phyloP scores from a whole-genome alignment of 2,797 vertebrate genomes.

The Sylvia borin region DNA sequence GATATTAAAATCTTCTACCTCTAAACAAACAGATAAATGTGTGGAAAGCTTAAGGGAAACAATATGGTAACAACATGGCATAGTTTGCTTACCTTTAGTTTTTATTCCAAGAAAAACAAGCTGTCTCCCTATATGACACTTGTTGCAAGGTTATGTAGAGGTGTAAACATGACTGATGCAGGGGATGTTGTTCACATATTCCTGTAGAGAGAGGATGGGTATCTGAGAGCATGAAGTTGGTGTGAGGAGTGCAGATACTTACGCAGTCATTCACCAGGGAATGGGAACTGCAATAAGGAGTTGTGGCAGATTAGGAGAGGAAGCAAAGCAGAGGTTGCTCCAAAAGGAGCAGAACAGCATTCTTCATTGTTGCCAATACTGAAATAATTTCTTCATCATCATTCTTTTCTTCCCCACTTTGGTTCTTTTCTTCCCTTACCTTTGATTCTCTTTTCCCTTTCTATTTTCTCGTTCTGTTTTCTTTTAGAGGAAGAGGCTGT shows the following conservation, averaged over 20 bases:
- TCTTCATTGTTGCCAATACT: neutral
- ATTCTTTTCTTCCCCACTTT: neutral
- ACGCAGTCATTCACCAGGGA: accelerated
- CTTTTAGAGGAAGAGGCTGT: neutral
- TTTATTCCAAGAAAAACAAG: neutral
- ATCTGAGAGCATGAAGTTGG: neutral
- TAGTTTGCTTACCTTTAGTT: neutral
- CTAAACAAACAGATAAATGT: neutral
- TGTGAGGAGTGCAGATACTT: neutral
- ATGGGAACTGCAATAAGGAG: neutral
- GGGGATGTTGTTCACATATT: neutral
- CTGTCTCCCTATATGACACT: neutral
- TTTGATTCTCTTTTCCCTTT: neutral
- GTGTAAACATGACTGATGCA: neutral
- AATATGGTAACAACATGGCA: neutral
- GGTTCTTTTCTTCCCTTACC: too few relatives aligned
- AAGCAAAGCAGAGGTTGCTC: neutral
- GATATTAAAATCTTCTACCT: neutral
- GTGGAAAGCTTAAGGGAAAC: neutral
- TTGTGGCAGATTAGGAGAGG: neutral
- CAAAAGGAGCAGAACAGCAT: accelerated
- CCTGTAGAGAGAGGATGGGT: neutral
- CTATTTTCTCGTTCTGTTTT: neutral
- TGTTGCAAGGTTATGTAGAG: neutral
- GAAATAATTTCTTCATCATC: neutral